A percentile compares a stretch with the other conserved stretches of the same genome.
Conservation (phyloP, 1,140 invertebrate genomes). For the Drosophila murphyi region DNA sequence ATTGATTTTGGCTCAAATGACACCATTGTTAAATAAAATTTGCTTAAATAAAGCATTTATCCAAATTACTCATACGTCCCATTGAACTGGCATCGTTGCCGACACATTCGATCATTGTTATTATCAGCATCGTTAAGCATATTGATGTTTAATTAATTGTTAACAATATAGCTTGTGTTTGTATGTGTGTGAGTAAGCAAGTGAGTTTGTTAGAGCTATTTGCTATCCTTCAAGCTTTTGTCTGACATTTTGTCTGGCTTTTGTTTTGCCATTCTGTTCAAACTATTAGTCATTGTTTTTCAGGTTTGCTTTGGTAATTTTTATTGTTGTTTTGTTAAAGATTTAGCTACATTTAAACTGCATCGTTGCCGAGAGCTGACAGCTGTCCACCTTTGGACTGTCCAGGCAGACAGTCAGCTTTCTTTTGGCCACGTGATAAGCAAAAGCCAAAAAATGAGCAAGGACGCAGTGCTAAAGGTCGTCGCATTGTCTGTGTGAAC, state of each 20-base stretch:
- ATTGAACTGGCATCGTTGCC: constrained; percentile 25
- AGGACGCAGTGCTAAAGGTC: constrained; percentile 23
- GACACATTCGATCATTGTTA: constrained; percentile 54
- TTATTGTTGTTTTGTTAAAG: constrained; percentile 53
- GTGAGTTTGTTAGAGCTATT: constrained; percentile 28
- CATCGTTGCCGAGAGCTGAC: constrained; percentile 65
- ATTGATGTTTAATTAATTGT: constrained; percentile 67
- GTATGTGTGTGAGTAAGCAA: background rate
- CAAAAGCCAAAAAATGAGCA: constrained; percentile 11
- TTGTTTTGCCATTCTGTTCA: constrained; percentile 65
- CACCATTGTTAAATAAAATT: background rate
- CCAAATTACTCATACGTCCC: constrained; percentile 31
- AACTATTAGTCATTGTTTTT: constrained; percentile 78
- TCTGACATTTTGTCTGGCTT: constrained; percentile 74
- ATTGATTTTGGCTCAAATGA: background rate
- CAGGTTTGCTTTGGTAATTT: constrained; percentile 23
- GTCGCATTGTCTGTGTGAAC: constrained; percentile 66
- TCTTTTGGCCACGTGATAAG: constrained; percentile 64
- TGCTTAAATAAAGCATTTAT: background rate
- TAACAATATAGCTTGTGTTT: constrained; percentile 43
- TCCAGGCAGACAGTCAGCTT: constrained; percentile 20
- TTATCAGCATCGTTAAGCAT: constrained; percentile 37
- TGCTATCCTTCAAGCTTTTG: constrained; percentile 70
- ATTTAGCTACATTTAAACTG: constrained; percentile 53
- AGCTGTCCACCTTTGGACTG: constrained; percentile 29